These are phyloP conservation scores for Hedychridium roseum DNA, from an alignment of 2,888 invertebrate species.

Conservation along the genomic window DNA sequence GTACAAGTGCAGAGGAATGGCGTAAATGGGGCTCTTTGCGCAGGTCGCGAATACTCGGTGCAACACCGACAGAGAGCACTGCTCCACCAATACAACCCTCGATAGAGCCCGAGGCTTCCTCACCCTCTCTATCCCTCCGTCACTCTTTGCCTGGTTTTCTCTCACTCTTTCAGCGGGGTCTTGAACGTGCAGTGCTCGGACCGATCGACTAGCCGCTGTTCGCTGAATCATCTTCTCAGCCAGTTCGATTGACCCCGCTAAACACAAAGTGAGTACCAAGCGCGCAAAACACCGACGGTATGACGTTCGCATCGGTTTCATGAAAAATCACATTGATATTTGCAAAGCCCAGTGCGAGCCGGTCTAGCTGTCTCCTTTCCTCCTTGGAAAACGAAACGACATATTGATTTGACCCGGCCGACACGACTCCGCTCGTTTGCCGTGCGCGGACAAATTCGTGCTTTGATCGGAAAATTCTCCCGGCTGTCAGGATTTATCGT, in stretches of 20 bases:
- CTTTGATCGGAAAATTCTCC: no score
- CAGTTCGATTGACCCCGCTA: neutral
- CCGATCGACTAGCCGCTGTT: neutral
- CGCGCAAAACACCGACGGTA: slow-evolving; percentile 28
- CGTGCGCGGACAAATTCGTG: slow-evolving; percentile 8
- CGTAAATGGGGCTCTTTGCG: no score
- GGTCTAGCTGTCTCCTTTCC: neutral
- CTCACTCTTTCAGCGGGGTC: no score
- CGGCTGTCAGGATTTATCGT: no score
- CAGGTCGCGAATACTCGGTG: no score
- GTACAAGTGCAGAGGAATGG: no score
- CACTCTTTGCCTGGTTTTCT: no score
- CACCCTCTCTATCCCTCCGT: no score
- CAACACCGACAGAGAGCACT: no score
- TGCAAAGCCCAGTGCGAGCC: neutral
- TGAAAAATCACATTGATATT: neutral
- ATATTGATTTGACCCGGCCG: slow-evolving; percentile 23
- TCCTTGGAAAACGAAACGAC: neutral
- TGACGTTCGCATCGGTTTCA: slow-evolving; percentile 20
- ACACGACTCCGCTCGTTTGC: slow-evolving; percentile 14
- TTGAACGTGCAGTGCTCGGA: no score
- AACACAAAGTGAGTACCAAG: slow-evolving; percentile 25
- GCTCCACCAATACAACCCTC: no score
- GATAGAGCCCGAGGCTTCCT: no score
- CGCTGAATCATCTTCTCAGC: neutral